Evolutionary conservation across 1,140 invertebrate species (phyloP).

Genomic region (Lepidurus arcticus): DNA sequence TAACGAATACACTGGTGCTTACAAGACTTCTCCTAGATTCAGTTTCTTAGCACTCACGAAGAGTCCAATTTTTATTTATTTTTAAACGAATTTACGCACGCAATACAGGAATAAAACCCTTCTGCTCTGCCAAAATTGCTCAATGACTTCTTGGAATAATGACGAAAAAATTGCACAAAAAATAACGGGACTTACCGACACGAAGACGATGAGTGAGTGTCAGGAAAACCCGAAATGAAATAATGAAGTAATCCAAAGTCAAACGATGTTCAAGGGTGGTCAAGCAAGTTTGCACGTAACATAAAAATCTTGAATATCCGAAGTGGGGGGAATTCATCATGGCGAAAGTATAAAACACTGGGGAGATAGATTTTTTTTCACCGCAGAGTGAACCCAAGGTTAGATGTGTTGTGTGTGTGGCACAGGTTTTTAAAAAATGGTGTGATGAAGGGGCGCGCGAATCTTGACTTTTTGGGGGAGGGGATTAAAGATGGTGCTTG

Average conservation of each 20-base stretch:
- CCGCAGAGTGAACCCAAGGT: neutral
- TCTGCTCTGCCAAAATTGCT: neutral
- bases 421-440: constrained; percentile 13
- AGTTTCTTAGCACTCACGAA: neutral
- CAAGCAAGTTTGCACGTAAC: constrained; percentile 10
- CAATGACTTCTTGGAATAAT: neutral
- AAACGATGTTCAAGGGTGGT: neutral
- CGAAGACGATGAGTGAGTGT: neutral
- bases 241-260: constrained; percentile 19
- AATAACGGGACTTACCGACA: neutral
- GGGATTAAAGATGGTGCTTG: neutral
- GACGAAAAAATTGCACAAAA: neutral
- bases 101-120: neutral
- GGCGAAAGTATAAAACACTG: neutral
- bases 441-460: neutral
- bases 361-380: neutral
- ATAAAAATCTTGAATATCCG: neutral
- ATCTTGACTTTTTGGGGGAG: neutral
- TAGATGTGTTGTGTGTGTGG: neutral
- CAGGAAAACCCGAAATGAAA: neutral
- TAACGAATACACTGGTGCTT: neutral
- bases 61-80: neutral
- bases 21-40: neutral
- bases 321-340: neutral
- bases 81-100: neutral